Evolutionary conservation across 30 jellyfish, hydroid and myxozoan species (phyloP).

Genomic region (Chrysaora quinquecirrha): DNA sequence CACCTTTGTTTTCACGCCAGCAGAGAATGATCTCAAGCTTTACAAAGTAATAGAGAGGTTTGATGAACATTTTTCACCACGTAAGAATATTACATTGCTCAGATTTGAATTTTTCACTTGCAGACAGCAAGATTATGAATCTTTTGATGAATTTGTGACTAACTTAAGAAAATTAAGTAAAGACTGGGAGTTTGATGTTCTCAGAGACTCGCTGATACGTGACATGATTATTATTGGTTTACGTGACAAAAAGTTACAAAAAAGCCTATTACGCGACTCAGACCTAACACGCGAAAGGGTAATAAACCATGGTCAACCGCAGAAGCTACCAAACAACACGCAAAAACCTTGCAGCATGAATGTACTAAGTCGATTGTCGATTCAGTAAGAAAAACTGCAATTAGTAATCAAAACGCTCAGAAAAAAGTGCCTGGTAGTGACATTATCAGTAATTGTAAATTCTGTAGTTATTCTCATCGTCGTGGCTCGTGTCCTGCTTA

Average conservation of each 20-base stretch:
- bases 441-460: background rate
- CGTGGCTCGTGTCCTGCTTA: constrained; percentile 28
- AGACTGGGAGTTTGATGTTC: constrained; percentile 53
- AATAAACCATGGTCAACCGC: constrained; percentile 7
- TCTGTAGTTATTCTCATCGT: constrained; percentile 9
- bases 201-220: constrained; percentile 24
- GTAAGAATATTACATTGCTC: constrained; percentile 42
- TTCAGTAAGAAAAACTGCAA: too few species aligned
- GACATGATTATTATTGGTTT: constrained; percentile 34
- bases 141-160: constrained; percentile 43
- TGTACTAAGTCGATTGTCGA: too few species aligned
- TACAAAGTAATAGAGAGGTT: constrained; percentile 1
- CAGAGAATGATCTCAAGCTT: constrained; percentile 7
- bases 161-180: constrained; percentile 10
- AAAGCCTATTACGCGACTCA: constrained; percentile 27
- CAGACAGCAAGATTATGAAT: constrained; percentile 28
- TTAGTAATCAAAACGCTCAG: background rate
- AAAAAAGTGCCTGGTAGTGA: background rate
- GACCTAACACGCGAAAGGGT: constrained; percentile 43
- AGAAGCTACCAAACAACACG: background rate
- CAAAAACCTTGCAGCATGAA: background rate
- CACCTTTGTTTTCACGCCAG: constrained; percentile 10
- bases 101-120: constrained; percentile 16
- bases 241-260: constrained; percentile 11
- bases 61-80: constrained; percentile 33